Base-by-base conservation (phyloP, 2,797 vertebrate genomes). In the Esox lucius region DNA sequence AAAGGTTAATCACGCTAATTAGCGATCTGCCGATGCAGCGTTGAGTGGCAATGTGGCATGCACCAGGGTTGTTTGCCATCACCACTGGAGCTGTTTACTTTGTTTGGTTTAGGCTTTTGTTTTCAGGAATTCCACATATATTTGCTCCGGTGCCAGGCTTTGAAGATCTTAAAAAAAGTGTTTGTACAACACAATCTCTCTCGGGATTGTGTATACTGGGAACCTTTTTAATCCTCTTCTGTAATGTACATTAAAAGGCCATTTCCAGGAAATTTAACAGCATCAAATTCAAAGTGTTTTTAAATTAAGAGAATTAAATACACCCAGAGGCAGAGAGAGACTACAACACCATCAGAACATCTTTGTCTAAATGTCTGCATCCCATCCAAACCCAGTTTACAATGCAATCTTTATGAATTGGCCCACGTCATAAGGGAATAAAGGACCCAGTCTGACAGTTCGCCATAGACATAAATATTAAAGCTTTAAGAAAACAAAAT, bases 1-100 rank as follows among this genome's bases (percentile, higher is more conserved):
- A 86, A 90, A 90, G 87, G 90, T 89, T 91, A 91, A 91, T 90
- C 86, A 86, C 80, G 82, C 84, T 89, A 89, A 91, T 93, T 85
- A 88, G 85, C 48, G 6, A 15, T 15, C 9, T 65, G 70, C 65
- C 33, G 28, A 67, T 28, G 56, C 59, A 33, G 48, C 28, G 77
- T 77, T 80, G 80, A 84, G 67, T 85, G 82, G 75, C 83, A 69
- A 79, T 78, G 53, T 39, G 33, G 33, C n/a, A 61, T 19, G 75
- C 11, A 19, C 11, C 9, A 70, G 22, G 22, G n/a, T 42, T 12
- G 26, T 56, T 68, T 70, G 51, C 49, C 48, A 39, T 70, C 42
- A 5, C n/a, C 46, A 75, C 75, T 83, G 73, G 73, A 74, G 77
- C 71, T 83, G 85, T 84, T 90, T 85, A 83, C 84, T 85, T 75